Percentiles rank a stretch among this genome's conserved stretches.
phyloP scores from a whole-genome alignment of 2,113 vertebrate genomes.

The Dipodomys merriami region DNA sequence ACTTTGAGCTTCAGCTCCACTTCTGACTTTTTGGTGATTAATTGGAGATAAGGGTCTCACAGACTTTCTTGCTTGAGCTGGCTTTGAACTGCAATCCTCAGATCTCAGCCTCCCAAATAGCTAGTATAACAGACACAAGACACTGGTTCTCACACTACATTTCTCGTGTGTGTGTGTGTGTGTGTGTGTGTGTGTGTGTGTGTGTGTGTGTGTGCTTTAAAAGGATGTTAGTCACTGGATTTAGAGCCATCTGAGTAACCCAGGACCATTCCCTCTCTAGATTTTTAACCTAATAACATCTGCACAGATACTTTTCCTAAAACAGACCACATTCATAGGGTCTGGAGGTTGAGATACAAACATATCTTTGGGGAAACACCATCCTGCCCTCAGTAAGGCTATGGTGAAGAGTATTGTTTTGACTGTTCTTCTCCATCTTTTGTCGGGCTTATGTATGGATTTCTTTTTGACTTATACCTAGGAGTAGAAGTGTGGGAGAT shows the following conservation, averaged over 20 bases:
- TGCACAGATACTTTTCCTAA: not conserved
- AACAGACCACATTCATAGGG: not conserved
- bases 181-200: too few relatives aligned
- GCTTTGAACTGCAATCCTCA: too few relatives aligned
- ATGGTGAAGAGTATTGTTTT: not conserved
- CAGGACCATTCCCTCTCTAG: not conserved
- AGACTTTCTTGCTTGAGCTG: too few relatives aligned
- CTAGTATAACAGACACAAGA: too few relatives aligned
- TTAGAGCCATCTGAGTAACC: not conserved
- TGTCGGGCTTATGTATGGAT: not conserved
- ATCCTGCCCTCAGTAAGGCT: not conserved
- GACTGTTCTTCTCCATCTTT: not conserved
- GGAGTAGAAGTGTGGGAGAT: not conserved
- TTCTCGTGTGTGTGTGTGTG: too few relatives aligned
- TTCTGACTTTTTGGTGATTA: too few relatives aligned
- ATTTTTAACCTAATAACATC: not conserved
- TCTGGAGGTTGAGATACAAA: not conserved
- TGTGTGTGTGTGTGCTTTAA: too few relatives aligned
- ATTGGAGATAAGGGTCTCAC: too few relatives aligned
- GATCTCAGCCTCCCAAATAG: too few relatives aligned
- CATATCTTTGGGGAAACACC: not conserved
- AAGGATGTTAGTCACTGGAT: not conserved
- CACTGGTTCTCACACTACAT: too few relatives aligned
- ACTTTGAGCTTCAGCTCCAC: too few relatives aligned
- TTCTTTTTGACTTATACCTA: constrained; percentile 21